Evolutionary conservation across 2,888 invertebrate genomes (phyloP), one percentile per base, ranked within the genome.

Genomic region (Peribatodes rhomboidaria): DNA sequence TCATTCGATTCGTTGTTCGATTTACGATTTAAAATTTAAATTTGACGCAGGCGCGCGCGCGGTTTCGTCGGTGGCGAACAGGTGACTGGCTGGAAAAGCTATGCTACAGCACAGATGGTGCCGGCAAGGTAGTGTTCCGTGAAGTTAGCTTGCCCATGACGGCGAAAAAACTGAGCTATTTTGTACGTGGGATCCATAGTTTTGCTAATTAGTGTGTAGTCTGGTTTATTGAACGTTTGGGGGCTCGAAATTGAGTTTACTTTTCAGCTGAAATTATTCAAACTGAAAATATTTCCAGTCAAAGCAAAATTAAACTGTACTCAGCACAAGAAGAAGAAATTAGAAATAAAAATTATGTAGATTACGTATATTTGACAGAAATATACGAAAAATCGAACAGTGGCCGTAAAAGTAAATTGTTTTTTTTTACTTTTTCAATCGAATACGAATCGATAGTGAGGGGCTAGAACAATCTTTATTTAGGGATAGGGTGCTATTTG

Each of bases 31-130:
- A 73, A 4, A 70, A 70, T 67, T 73, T 71, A 53, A 41, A 71
- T 58, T 73, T 71, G 59, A 74, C 77, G 76, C 78, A 63, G 77
- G 77, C 75, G 75, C 89, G 88, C 90, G 91, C 82, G 89, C 89
- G 87, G 77, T 75, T 72, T 71, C 76, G 79, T 81, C 89, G 89
- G 85, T 78, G 78, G 87, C 86, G 84, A 78, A 83, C 92, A 92
- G 92, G 92, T 91, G 92, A 93, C 92, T 92, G 92, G 82, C 81
- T 57, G 71, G 63, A 74, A 74, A 53, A 53, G 47, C 47, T 50
- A 50, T 35, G 20, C 20, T 42, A 39, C 41, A 49, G 57, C 33
- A 42, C 64, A 59, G 64, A 64, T 64, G 63, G 62, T 47, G 16
- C 52, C 16, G 42, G 41, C 50, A 50, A 61, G 57, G 53, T 39